A percentile compares a stretch with the other conserved stretches of the same genome.
These are phyloP conservation scores for Australoheros scitulus DNA, from an alignment of 2,113 vertebrate genomes.

Conservation along the genomic window DNA sequence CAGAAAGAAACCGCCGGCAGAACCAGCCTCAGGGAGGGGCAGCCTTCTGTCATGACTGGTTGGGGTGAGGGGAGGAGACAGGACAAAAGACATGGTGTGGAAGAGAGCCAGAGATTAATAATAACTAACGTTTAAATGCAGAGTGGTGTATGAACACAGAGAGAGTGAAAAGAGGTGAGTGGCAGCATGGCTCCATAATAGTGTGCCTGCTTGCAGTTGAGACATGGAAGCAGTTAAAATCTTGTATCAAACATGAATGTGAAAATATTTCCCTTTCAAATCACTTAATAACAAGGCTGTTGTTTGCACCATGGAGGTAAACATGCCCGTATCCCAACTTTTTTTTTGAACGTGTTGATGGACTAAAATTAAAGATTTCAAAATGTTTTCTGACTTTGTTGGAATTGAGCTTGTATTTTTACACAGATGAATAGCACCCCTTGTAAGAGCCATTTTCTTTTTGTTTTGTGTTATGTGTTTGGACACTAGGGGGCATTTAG, in stretches of 20 bases:
- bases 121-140: too few relatives aligned
- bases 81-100: too few relatives aligned
- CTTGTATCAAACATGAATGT: background rate
- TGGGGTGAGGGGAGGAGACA: too few relatives aligned
- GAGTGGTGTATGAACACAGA: too few relatives aligned
- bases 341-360: background rate
- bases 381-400: background rate
- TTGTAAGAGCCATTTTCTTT: too few relatives aligned
- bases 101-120: too few relatives aligned
- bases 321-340: background rate
- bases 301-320: background rate
- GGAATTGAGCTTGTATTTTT: background rate
- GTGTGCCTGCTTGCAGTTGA: background rate
- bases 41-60: too few relatives aligned
- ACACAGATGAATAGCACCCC: background rate
- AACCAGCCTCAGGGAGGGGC: too few relatives aligned
- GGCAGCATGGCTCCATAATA: background rate
- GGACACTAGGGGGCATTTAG: too few relatives aligned
- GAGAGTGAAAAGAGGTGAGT: too few relatives aligned
- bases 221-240: background rate
- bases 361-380: too few relatives aligned
- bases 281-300: background rate
- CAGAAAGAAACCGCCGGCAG: background rate
- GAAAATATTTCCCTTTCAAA: background rate
- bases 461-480: too few relatives aligned